Base-by-base conservation (phyloP, 2,888 invertebrate genomes). In the Helicoverpa assulta region DNA sequence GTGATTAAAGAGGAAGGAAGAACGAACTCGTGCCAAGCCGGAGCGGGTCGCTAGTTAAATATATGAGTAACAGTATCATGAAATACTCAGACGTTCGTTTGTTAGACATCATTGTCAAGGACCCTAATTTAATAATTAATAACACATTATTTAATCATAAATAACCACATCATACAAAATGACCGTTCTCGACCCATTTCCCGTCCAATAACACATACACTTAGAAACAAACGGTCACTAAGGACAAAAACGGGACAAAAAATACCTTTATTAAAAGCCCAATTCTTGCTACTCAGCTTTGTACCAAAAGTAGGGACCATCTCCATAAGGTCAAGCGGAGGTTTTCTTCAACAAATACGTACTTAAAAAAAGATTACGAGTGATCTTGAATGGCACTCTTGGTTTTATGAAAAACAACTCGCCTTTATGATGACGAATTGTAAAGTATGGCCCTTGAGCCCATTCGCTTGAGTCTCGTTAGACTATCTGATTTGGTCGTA, bases 351-450 rank as follows among this genome's bases (percentile, higher is more conserved):
- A 57, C 33, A 72, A 60, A 54, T 29, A 72, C 14, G 55, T 18
- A n/a, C 52, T 53, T 67, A 43, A 37, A 54, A 47, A 67, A 74
- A 74, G 7, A 73, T 67, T 47, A 59, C 37, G 67, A 57, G 18
- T 43, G 59, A 52, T 78, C 55, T 75, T 21, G 52, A 53, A 33
- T 26, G 12, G 16, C 33, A 43, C 52, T 33, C 40, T 62, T 18
- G 43, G n/a, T 54, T 63, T 21, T 19, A 10, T 16, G 5, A 56
- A 54, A 51, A 56, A 57, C 53, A 67, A 52, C 59, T 21, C 52
- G 51, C 78, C 61, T 43, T 26, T 33, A 19, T 50, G 21, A 19
- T n/a, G 12, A 21, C 18, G 40, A 53, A 40, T 50, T 40, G 21
- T 33, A 1, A 40, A 18, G n/a, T 26, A 54, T 43, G 52, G 29